Evolutionary conservation across 2,888 invertebrate species (phyloP).

Genomic region (Pardosa pseudoannulata): DNA sequence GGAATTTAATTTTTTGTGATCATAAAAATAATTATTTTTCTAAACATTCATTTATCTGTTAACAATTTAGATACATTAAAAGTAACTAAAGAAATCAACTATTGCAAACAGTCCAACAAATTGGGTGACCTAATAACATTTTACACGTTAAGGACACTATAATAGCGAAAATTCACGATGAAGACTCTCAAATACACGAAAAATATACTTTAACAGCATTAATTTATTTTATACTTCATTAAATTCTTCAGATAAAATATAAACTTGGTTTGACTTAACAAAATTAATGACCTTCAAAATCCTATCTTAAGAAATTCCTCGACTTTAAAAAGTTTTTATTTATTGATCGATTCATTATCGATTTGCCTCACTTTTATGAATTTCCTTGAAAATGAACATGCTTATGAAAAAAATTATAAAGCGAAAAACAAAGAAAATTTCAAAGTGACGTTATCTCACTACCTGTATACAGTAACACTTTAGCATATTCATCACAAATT

Average conservation of each 20-base stretch:
- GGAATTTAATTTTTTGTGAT: too few species aligned
- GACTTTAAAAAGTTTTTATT: background rate
- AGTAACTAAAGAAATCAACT: too few species aligned
- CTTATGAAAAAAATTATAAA: background rate
- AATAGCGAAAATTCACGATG: too few species aligned
- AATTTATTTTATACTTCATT: too few species aligned
- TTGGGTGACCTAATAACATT: too few species aligned
- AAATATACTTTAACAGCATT: too few species aligned
- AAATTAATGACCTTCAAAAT: background rate
- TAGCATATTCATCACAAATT: background rate
- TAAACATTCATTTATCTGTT: too few species aligned
- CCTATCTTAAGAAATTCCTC: background rate
- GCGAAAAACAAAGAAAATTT: background rate
- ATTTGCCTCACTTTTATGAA: background rate
- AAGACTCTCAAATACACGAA: too few species aligned
- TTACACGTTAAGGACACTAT: too few species aligned
- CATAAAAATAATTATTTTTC: too few species aligned
- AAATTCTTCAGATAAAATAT: background rate
- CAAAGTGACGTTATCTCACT: background rate
- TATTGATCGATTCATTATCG: background rate
- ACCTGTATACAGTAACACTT: background rate
- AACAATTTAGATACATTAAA: too few species aligned
- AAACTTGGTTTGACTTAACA: background rate
- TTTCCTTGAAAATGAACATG: background rate
- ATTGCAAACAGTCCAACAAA: too few species aligned